Evolutionary conservation across 2,797 vertebrate species (phyloP), one percentile per base, ranked within the genome.

Genomic region (Pagetopsis macropterus): DNA sequence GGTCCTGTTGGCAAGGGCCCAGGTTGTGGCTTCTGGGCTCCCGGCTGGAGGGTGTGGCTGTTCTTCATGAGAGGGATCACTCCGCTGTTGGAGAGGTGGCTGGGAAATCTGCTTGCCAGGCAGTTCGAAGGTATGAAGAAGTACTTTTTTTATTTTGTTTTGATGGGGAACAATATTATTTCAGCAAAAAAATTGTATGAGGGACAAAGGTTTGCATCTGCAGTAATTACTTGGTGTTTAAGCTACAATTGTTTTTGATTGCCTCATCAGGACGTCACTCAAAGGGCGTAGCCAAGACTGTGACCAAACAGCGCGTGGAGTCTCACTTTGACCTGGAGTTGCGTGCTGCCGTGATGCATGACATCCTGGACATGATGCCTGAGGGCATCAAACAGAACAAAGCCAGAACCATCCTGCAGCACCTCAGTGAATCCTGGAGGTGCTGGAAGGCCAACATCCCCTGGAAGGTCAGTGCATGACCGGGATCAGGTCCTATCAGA

Each of bases 401-500:
- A 86, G 98, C 98, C 83, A 96, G 98, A 80, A 99, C 98, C 72
- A 99, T 99, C 86, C 89, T 99, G 89, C 98, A 99, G 93, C 98
- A 99, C 78, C 95, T 99, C 61, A 99, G 98, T 0, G 98, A 99
- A 87, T 99, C 98, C 52, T 99, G 98, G 98, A 95, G 98, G 37
- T 99, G 98, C 94, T 99, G 98, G 98, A 99, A 99, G 83, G 98
- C 98, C 82, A 99, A 99, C 82, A 99, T 99, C 81, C 98, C 98
- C 21, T 99, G 98, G 98, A 99, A 99, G 96, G 98, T 96, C 61
- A 67, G 86, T 81, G 17, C 14, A 0, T 49, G 19, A n/a, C 15
- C 51, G n/a, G 27, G 27, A 68, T 55, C 12, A 15, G 0, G 10
- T 46, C 1, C 2, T 9, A 17, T 17, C 10, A 17, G 4, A 43